Base-by-base conservation (phyloP, 1,140 invertebrate species). In the fruit fly (Drosophila melanogaster) region DNA sequence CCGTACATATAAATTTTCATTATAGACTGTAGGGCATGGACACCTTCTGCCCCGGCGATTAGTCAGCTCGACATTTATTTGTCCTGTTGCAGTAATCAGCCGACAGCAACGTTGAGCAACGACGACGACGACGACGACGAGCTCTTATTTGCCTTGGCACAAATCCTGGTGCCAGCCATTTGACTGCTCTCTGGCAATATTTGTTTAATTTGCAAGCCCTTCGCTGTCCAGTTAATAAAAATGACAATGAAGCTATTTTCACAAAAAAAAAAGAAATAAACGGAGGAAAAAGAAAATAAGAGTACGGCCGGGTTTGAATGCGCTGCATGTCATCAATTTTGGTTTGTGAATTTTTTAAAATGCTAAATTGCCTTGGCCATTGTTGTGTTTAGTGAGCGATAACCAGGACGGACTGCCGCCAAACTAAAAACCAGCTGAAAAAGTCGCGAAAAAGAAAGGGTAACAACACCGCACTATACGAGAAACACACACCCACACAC, bases 311-410 rank as follows among this genome's bases (percentile, higher is more conserved):
- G 43, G 24, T 44, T 19, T 12, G 44, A 30, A 30, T 24, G 53
- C 26, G 12, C 30, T 24, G 51, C 50, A 79, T 87, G 80, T 89
- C 84, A 84, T 89, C 80, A 78, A 84, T 89, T 84, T 77, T 53
- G 79, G 79, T 69, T 87, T 76, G 76, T 89, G 72, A 89, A 89
- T 89, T 84, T 89, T 89, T 89, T 30, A 89, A 89, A 84, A 80
- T 51, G 66, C 84, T 84, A 89, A 87, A 89, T 89, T 89, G 84
- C 73, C 72, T 35, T 17, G 84, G 62, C 77, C 79, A 87, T 87
- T 87, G 84, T 87, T 84, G 84, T 84, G 84, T 87, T 87, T 89
- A 87, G 84, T 89, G 61, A 87, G 74, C 78, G 78, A 86, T 78
- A 80, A 77, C 65, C 65, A 60, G 73, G 49, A 3, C 35, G 54